These are phyloP conservation scores for Sarcophaga caerulescens DNA, from an alignment of 2,888 invertebrate species.

Conservation along the genomic window DNA sequence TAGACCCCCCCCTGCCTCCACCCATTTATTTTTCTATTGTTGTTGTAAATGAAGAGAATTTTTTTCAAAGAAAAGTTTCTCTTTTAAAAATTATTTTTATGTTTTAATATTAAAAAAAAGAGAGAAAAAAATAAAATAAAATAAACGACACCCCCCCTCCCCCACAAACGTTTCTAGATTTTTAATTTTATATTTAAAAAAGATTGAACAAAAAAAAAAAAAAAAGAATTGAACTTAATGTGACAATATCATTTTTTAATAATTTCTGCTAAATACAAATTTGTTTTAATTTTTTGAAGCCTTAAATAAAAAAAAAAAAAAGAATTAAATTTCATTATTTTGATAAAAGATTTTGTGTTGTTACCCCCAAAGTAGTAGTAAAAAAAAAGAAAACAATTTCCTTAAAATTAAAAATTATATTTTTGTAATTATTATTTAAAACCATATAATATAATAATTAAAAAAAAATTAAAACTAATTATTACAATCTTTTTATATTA, in stretches of 20 bases:
- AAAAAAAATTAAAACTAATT: slow-evolving; percentile 1
- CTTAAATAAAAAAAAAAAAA: not conserved
- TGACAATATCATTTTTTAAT: too few species aligned
- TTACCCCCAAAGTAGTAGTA: not conserved
- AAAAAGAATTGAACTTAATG: too few species aligned
- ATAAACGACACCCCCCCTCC: too few species aligned
- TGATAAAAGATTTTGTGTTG: slow-evolving; percentile 31
- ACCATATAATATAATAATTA: not conserved
- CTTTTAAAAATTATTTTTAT: slow-evolving; percentile 5
- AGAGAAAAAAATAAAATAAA: slow-evolving; percentile 2
- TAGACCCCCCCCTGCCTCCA: too few species aligned
- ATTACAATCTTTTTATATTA: slow-evolving; percentile 17
- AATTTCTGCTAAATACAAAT: not conserved
- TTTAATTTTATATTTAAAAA: not conserved
- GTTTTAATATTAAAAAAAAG: slow-evolving; percentile 26
- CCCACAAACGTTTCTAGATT: not conserved
- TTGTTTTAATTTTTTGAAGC: not conserved
- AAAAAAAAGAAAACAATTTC: slow-evolving; percentile 9
- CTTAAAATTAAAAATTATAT: slow-evolving; percentile 10
- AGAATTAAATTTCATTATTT: slow-evolving; percentile 21
- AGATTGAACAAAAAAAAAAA: not conserved
- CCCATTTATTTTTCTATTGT: not conserved
- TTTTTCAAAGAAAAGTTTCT: not conserved
- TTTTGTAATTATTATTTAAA: not conserved
- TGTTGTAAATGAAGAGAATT: not conserved